Evolutionary conservation across 1,140 invertebrate species (phyloP).

Genomic region (Rhopalosiphum padi): DNA sequence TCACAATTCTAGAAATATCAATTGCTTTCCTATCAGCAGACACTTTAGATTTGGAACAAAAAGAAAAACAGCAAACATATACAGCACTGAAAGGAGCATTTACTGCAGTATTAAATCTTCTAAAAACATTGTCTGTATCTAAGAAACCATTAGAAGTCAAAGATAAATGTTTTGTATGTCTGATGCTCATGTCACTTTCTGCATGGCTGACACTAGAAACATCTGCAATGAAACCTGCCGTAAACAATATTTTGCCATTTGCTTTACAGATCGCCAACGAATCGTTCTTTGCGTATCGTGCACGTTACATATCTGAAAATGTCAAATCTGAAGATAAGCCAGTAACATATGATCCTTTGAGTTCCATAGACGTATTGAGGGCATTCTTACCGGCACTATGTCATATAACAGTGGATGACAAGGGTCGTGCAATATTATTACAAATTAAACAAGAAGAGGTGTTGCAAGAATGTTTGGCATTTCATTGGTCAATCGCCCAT

Average conservation of each 20-base stretch:
- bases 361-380: constrained; percentile 75
- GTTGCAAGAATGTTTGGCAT: constrained; percentile 78
- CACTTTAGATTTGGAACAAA: constrained; percentile 82
- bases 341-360: constrained; percentile 70
- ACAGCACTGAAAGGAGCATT: constrained; percentile 90
- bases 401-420: constrained; percentile 88
- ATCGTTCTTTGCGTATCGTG: constrained; percentile 74
- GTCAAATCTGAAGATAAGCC: constrained; percentile 66
- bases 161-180: constrained; percentile 80
- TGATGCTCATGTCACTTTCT: constrained; percentile 81
- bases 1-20: constrained; percentile 81
- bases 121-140: constrained; percentile 69
- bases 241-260: constrained; percentile 80
- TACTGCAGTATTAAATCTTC: constrained; percentile 77
- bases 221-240: constrained; percentile 82
- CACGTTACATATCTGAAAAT: constrained; percentile 67
- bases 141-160: constrained; percentile 71
- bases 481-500: constrained; percentile 86
- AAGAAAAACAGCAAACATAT: constrained; percentile 88
- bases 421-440: constrained; percentile 80
- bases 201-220: constrained; percentile 92
- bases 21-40: constrained; percentile 83
- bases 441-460: constrained; percentile 81
- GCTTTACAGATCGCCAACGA: constrained; percentile 81
- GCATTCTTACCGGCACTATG: constrained; percentile 86